Evolutionary conservation across 2,797 vertebrate genomes (phyloP).

Genomic region (Peromyscus attwateri): DNA sequence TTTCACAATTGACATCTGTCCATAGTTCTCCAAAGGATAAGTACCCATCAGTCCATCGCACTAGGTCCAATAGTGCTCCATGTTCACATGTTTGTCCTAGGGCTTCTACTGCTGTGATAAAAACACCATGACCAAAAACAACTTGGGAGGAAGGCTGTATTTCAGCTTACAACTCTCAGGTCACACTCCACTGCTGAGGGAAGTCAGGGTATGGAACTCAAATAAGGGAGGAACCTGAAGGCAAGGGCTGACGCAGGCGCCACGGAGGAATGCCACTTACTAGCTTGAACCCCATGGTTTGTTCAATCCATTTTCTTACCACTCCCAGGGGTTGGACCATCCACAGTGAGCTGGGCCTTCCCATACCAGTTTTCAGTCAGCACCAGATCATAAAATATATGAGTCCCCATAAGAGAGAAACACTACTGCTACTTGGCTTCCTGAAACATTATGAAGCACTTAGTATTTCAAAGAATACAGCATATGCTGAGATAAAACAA

Average conservation of each 20-base stretch:
- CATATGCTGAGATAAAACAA: slow-evolving; percentile 34
- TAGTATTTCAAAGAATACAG: slow-evolving; percentile 30
- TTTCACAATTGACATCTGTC: neutral
- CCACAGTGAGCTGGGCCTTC: neutral
- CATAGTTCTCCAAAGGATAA: neutral
- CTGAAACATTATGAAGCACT: slow-evolving; percentile 34
- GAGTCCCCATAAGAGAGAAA: slow-evolving; percentile 30
- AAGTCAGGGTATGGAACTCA: neutral
- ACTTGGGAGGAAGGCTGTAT: neutral
- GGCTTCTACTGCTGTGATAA: neutral
- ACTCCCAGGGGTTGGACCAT: neutral
- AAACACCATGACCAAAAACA: neutral
- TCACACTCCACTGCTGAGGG: neutral
- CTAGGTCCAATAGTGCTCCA: neutral
- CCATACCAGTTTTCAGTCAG: neutral
- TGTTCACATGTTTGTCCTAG: no score
- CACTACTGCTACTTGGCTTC: neutral
- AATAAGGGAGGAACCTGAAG: neutral
- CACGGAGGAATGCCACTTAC: neutral
- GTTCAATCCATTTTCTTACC: neutral
- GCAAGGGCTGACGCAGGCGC: neutral
- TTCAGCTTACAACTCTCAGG: neutral
- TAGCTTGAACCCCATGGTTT: neutral
- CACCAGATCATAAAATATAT: neutral
- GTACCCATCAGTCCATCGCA: no score